Evolutionary conservation across 2,888 invertebrate genomes (phyloP), one percentile per base, ranked within the genome.

Genomic region (Drosophila suboccidentalis): DNA sequence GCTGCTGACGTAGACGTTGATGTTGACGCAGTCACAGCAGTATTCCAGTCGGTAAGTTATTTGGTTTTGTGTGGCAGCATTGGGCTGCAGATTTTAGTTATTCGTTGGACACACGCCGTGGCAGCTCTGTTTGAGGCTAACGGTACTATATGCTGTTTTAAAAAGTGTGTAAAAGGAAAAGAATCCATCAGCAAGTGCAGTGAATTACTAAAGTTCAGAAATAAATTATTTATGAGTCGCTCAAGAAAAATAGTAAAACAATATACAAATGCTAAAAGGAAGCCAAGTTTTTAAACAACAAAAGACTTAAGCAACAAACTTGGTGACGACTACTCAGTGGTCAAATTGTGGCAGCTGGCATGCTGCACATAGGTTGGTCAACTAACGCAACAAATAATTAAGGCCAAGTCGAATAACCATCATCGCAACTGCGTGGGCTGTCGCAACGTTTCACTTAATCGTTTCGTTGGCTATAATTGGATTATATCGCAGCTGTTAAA

Each of bases 21-120:
- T 59, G 58, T 39, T 59, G 71, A 41, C 51, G 65, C 53, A 57
- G 65, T 39, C 58, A 49, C 57, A 51, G 53, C 64, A 57, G 59
- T 63, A 74, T 65, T 66, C 61, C 70, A 73, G 73, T 73, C 62
- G 66, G 68, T 63, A 69, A 65, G 46, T 75, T 66, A 73, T 87
- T 85, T 84, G 87, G 77, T 90, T 90, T 91, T 91, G 87, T 91
- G 90, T 82, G 73, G 80, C 87, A 80, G 76, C 90, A 88, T 82
- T 89, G 82, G 74, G 78, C 76, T 78, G 83, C 78, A 79, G 81
- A 75, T 75, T 86, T 90, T 90, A 91, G 91, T 91, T 87, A 87
- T 83, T 85, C 76, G 87, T 89, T 87, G 91, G 84, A 88, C 87
- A 86, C 77, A 83, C 83, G 78, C 78, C 88, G 85, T 78, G 70